These are phyloP conservation scores for Araneus ventricosus DNA, from an alignment of 1,140 invertebrate species.

Conservation along the genomic window DNA sequence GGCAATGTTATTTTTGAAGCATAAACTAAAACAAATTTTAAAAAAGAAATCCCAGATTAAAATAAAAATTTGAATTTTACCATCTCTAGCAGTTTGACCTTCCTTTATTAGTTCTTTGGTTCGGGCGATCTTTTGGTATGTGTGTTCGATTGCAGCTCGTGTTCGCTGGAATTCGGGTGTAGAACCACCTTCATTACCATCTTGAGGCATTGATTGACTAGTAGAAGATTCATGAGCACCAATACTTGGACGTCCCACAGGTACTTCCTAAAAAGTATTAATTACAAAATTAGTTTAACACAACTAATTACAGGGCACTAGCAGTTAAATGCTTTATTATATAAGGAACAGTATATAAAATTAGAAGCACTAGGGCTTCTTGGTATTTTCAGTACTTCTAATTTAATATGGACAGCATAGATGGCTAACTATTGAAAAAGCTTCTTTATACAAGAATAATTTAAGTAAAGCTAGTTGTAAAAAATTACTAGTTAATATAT, in stretches of 20 bases:
- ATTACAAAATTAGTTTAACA: neutral
- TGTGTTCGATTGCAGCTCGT: conserved; percentile 88
- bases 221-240: conserved; percentile 44
- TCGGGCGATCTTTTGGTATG: conserved; percentile 91
- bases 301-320: too few relatives aligned
- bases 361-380: too few relatives aligned
- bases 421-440: too few relatives aligned
- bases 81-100: conserved; percentile 94
- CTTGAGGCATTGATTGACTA: conserved; percentile 46
- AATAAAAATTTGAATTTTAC: conserved; percentile 76
- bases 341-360: too few relatives aligned
- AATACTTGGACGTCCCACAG: conserved; percentile 29
- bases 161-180: conserved; percentile 77
- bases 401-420: too few relatives aligned
- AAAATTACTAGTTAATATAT: too few relatives aligned
- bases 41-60: neutral
- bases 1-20: neutral
- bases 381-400: too few relatives aligned
- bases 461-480: too few relatives aligned
- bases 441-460: too few relatives aligned
- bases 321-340: too few relatives aligned
- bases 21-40: neutral
- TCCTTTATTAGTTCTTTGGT: conserved; percentile 93
- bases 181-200: conserved; percentile 53
- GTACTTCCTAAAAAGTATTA: conserved; percentile 45